Base-by-base conservation (phyloP, 2,113 vertebrate genomes). In the Dipodomys spectabilis region DNA sequence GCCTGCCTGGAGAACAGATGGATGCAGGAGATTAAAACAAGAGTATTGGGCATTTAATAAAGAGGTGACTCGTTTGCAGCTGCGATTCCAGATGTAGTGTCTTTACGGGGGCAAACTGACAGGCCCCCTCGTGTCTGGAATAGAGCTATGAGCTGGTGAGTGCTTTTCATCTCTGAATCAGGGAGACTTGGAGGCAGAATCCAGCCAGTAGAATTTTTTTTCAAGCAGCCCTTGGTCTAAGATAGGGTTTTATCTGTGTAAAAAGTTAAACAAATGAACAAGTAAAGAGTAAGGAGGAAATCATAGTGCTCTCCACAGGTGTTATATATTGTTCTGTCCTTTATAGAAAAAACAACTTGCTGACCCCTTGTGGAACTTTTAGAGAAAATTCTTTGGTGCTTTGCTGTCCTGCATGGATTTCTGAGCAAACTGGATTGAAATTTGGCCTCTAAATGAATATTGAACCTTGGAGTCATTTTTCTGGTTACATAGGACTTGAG, bases 301-400 rank as follows among this genome's bases (percentile, higher is more conserved):
- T 68, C 20, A 2, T 8, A 25, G 9, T 30, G 44, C 11, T 68
- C 30, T 44, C 71, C 30, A 67, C 80, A 77, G 49, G 18, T 27
- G 62, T 74, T 62, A 87, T 30, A 67, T 82, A 68, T 79, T 67
- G 23, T 32, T 7, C 45, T 13, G 18, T 22, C n/a, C 3, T 74
- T 88, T 81, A 64, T 11, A 80, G 88, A 81, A 49, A 49, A 69
- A 39, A n/a, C 25, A 64, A 9, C 23, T 89, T 92, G 85, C 92
- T 94, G 89, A 89, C 89, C 75, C 32, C 81, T 92, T 88, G 92
- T 89, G 95, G 92, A 12, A 5, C 53, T 23, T 27, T 82, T 72
- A 67, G 49, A 81, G 71, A 82, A 92, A 78, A 72, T 81, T n/a
- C 86, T 57, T 92, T 60, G 32, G 2, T 72, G 32, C 35, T 57